Percentiles rank a stretch among this genome's conserved stretches.
These are phyloP conservation scores for Sus scrofa DNA, from an alignment of 2,113 vertebrate species.

Conservation along the genomic window T2T-Sscrofa CM000816.6:17789001-17789500, in stretches of 20 bases:
- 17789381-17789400: not conserved
- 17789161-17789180: not conserved
- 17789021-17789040: conserved; percentile 76
- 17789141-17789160: not conserved
- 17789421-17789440: not conserved
- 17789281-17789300: not conserved
- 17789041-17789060: conserved; percentile 73
- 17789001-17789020: conserved; percentile 89
- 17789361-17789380: not conserved
- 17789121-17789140: conserved; percentile 10
- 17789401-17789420: not conserved
- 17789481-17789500: not conserved
- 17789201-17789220: not conserved
- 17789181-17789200: not conserved
- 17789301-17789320: not conserved
- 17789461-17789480: not conserved
- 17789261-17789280: not conserved
- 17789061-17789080: conserved; percentile 70
- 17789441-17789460: not conserved
- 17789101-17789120: conserved; percentile 69
- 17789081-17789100: conserved; percentile 86
- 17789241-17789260: not conserved
- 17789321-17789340: not conserved
- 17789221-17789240: not conserved
- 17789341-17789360: not conserved